These are phyloP conservation scores for Odocoileus virginianus DNA, from an alignment of 2,113 vertebrate species.

Conservation along the genomic window DNA sequence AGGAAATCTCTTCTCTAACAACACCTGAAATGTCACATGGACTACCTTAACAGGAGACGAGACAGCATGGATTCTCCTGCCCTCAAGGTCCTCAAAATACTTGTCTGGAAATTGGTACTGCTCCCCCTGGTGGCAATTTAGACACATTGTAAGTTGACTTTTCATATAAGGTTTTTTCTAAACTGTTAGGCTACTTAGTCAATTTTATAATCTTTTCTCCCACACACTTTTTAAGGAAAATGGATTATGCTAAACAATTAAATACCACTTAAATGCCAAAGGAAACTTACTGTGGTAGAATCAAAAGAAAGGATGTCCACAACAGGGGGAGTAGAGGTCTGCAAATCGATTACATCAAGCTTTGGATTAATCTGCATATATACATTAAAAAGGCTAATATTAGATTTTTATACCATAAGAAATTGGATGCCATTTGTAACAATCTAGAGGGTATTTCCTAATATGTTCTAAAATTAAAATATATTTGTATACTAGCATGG, in stretches of 20 bases:
- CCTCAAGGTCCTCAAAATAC: background rate
- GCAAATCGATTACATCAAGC: slow-evolving; percentile 83
- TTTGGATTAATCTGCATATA: slow-evolving; percentile 84
- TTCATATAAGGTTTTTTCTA: background rate
- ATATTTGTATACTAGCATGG: background rate
- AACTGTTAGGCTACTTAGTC: background rate
- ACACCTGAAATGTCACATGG: background rate
- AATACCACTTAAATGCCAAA: background rate
- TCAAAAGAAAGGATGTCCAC: slow-evolving; percentile 79
- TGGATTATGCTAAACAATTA: background rate
- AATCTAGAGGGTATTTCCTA: background rate
- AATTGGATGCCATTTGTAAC: background rate
- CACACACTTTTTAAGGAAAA: slow-evolving; percentile 15
- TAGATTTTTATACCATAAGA: slow-evolving; percentile 11
- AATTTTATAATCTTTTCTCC: background rate
- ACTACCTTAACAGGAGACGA: background rate
- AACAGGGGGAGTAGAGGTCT: slow-evolving; percentile 82
- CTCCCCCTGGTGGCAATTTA: slow-evolving; percentile 31
- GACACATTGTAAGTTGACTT: background rate
- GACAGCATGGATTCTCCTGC: background rate
- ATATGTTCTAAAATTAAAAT: slow-evolving; percentile 1
- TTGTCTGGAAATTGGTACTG: background rate
- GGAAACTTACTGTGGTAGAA: slow-evolving; percentile 76
- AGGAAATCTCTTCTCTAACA: background rate
- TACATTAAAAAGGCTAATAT: slow-evolving; percentile 17